A percentile compares a stretch with the other conserved stretches of the same genome.
These are phyloP conservation scores for Vombatus ursinus DNA, from an alignment of 2,113 vertebrate genomes.

Conservation along the genomic window DNA sequence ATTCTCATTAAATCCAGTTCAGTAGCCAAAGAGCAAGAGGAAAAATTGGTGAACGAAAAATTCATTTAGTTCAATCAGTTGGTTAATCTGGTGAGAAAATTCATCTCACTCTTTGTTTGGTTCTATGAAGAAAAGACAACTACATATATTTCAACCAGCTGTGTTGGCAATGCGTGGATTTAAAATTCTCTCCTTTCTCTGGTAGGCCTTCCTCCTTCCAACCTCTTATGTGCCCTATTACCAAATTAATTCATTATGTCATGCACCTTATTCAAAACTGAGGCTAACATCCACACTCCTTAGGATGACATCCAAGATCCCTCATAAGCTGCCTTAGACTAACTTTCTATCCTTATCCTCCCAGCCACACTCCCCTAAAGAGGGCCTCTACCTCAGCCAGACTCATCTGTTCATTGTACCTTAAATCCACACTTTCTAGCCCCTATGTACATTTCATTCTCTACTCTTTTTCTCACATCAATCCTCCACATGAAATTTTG, in stretches of 20 bases:
- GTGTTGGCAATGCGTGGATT: background rate
- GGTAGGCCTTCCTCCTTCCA: background rate
- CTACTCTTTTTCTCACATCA: background rate
- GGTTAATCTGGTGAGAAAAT: slow-evolving; percentile 5
- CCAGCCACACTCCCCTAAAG: background rate
- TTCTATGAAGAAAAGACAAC: background rate
- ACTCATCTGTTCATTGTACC: background rate
- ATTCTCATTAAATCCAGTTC: background rate
- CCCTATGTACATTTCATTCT: background rate
- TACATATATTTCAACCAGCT: background rate
- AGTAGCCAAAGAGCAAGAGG: background rate
- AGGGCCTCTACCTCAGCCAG: background rate
- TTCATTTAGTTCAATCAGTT: slow-evolving; percentile 43
- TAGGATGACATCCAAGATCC: background rate
- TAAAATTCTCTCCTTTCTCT: background rate
- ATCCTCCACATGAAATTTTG: background rate
- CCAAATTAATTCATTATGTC: background rate
- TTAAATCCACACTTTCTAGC: background rate
- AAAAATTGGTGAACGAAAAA: background rate
- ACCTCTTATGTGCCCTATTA: background rate
- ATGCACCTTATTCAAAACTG: background rate
- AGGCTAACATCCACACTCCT: background rate
- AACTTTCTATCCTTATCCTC: background rate
- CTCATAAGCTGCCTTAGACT: background rate
- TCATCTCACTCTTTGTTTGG: background rate